Percentiles rank a stretch among this genome's conserved stretches.
Evolutionary conservation across 1,140 invertebrate species (phyloP).

Genomic region (Drosophila nebulosa): DNA sequence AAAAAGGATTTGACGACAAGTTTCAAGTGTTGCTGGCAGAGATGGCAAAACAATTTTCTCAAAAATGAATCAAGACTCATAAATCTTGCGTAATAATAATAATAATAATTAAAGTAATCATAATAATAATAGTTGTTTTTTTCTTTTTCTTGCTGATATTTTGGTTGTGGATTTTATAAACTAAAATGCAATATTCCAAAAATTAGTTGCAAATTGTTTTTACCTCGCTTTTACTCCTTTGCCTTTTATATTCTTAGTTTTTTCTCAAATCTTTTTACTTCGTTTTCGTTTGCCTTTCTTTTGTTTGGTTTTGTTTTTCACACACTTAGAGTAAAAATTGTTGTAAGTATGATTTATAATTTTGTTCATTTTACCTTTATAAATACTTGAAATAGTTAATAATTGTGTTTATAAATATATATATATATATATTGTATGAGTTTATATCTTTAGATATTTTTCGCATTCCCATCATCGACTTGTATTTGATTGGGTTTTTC

Average conservation of each 20-base stretch:
- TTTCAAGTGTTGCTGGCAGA: conserved; percentile 60
- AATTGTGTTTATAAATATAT: conserved; percentile 44
- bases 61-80: conserved; percentile 45
- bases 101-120: conserved; percentile 14
- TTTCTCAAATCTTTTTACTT: conserved; percentile 22
- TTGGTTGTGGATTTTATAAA: conserved; percentile 50
- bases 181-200: conserved; percentile 69
- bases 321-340: conserved; percentile 37
- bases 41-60: conserved; percentile 67
- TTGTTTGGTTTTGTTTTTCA: conserved; percentile 17
- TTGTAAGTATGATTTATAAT: conserved; percentile 32
- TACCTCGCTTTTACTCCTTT: neutral
- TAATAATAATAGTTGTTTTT: conserved; percentile 14
- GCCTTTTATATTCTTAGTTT: too few species aligned
- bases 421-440: conserved; percentile 24
- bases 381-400: conserved; percentile 75
- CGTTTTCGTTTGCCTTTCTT: conserved; percentile 28
- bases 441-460: neutral
- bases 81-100: conserved; percentile 19
- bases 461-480: neutral
- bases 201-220: conserved; percentile 51
- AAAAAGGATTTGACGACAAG: conserved; percentile 37
- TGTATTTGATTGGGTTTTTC: conserved; percentile 12
- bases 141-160: conserved; percentile 44
- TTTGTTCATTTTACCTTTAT: conserved; percentile 32